These are phyloP conservation scores for Junco hyemalis DNA, from an alignment of 2,113 vertebrate species.

Conservation along the genomic window DNA sequence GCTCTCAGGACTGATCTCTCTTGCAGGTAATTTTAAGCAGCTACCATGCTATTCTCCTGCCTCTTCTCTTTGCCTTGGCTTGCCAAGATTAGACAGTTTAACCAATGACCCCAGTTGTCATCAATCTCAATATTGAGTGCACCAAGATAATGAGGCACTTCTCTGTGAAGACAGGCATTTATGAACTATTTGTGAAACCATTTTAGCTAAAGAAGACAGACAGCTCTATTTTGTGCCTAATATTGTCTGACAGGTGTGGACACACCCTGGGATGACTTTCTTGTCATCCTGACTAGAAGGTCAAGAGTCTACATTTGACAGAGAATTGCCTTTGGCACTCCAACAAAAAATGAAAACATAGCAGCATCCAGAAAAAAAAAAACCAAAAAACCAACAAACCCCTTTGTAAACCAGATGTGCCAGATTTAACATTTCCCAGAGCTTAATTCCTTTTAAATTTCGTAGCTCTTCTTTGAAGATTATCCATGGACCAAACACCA, in stretches of 20 bases:
- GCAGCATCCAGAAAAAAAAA: not conserved
- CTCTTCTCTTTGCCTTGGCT: constrained; percentile 10
- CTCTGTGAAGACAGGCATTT: constrained; percentile 14
- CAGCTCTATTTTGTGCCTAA: constrained; percentile 19
- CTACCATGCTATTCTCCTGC: not conserved
- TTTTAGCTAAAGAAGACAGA: constrained; percentile 52
- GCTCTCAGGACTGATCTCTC: not conserved
- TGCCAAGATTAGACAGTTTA: constrained; percentile 27
- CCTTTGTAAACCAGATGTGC: constrained; percentile 19
- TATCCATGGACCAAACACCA: not conserved
- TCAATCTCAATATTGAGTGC: constrained; percentile 23
- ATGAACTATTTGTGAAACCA: constrained; percentile 24
- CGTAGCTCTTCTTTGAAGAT: constrained; percentile 42
- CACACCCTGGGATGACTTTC: constrained; percentile 41
- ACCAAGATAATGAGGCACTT: not conserved
- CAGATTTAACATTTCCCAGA: constrained; percentile 15
- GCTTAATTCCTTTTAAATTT: constrained; percentile 9
- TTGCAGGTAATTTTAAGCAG: not conserved
- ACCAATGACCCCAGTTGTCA: constrained; percentile 11
- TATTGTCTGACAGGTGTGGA: constrained; percentile 17
- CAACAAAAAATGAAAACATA: not conserved
- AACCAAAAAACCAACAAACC: not conserved
- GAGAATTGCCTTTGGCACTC: constrained; percentile 21
- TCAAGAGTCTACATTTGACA: constrained; percentile 44
- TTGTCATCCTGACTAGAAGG: not conserved